A percentile compares a stretch with the other conserved stretches of the same genome.
These are phyloP conservation scores for Pangasius larnaudii DNA, from an alignment of 2,797 vertebrate species.

Conservation along the genomic window DNA sequence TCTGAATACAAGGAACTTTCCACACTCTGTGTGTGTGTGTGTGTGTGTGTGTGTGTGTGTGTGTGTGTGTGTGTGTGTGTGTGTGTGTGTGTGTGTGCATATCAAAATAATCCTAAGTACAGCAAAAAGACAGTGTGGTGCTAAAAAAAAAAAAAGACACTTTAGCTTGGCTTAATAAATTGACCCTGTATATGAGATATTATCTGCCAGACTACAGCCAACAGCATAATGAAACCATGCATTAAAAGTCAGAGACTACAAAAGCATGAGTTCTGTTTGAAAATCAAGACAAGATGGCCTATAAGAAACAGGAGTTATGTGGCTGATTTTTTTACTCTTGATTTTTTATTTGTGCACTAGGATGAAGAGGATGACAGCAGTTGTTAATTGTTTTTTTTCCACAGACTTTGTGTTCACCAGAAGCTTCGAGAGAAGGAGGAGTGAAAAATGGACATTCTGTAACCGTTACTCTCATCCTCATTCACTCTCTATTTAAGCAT, in stretches of 20 bases:
- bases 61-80: too few relatives aligned
- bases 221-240: neutral
- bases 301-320: neutral
- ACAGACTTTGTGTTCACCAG: constrained; percentile 55
- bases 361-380: constrained; percentile 29
- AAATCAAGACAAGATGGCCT: neutral
- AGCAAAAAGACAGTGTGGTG: too few relatives aligned
- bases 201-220: too few relatives aligned
- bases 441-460: constrained; percentile 24
- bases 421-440: constrained; percentile 34
- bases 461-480: constrained; percentile 61
- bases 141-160: too few relatives aligned
- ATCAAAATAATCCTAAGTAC: too few relatives aligned
- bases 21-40: neutral
- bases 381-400: constrained; percentile 55
- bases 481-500: constrained; percentile 65
- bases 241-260: neutral
- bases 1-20: neutral
- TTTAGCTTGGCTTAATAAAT: neutral
- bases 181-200: neutral
- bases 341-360: neutral
- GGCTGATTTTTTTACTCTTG: neutral
- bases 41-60: constrained; percentile 41
- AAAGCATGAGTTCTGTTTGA: neutral
- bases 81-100: too few relatives aligned